Evolutionary conservation across 2,113 vertebrate species (phyloP), one percentile per base, ranked within the genome.

Genomic region (Lepisosteus oculatus): DNA sequence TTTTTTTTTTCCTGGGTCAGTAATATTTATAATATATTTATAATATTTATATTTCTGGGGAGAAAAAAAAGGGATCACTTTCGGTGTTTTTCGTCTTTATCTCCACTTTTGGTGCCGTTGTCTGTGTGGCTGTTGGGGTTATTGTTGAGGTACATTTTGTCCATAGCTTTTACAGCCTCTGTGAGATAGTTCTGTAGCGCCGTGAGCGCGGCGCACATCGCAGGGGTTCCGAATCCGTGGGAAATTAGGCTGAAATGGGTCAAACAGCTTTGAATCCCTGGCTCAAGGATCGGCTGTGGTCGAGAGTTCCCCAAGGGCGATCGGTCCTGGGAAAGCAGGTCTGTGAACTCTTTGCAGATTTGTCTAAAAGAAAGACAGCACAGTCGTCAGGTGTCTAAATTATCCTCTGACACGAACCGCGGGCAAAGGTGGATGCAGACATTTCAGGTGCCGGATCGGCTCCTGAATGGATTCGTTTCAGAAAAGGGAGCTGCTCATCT

Each of bases 61-160:
- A 67, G 61, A 55, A 55, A 41, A 56, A 64, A 61, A 51, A 43
- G 17, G 62, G 59, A 78, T 98, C 95, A 99, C 94, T 99, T 98
- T 93, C 97, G 91, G 93, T 99, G 97, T 77, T 99, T 99, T 91
- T 99, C 97, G 85, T 99, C 97, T 93, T 99, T 99, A 92, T 99
- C 97, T 68, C 95, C 90, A 82, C 94, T 94, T 93, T 99, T 99
- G 93, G 93, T 93, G 92, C 93, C 94, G 91, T 88, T 96, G 86
- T 99, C 97, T 87, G 95, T 95, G 93, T 98, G 96, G 90, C 95
- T 97, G 94, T 96, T 98, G 85, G 95, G 95, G 86, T 95, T 96
- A 92, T 94, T 98, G 93, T 96, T 99, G 93, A 99, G 95, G 94
- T 99, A 99, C 97, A 99, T 98, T 96, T 99, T 99, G 96, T 99